Evolutionary conservation across 2,797 vertebrate species (phyloP).

Genomic region (Pantherophis vulpinus): DNA sequence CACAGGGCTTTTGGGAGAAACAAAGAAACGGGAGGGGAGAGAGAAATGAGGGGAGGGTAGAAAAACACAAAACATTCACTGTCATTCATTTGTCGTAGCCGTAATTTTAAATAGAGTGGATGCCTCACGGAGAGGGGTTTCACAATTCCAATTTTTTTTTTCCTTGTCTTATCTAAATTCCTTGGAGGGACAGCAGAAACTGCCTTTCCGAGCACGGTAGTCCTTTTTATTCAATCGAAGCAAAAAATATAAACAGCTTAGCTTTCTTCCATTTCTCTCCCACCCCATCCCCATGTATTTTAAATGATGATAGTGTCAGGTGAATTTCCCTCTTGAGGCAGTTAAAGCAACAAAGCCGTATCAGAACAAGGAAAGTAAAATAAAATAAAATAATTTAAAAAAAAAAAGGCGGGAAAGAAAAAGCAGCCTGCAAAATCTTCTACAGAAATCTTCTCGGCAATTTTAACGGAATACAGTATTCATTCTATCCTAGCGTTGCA

Average conservation of each 20-base stretch:
- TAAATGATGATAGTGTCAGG: background rate
- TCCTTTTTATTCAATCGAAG: background rate
- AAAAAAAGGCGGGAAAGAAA: background rate
- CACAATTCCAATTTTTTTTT: background rate
- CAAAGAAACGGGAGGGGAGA: background rate
- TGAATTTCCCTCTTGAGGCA: background rate
- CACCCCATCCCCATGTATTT: background rate
- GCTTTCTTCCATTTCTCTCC: background rate
- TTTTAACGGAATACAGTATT: background rate
- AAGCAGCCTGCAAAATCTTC: background rate
- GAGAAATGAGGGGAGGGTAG: background rate
- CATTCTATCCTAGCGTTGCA: background rate
- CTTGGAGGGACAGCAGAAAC: background rate
- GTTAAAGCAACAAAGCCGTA: background rate
- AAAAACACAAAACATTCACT: background rate
- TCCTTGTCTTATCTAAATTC: background rate
- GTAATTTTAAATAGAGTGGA: background rate
- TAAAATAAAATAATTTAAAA: background rate
- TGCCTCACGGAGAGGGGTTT: background rate
- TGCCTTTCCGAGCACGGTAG: constrained; percentile 15
- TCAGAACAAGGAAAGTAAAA: no score
- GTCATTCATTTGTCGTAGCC: accelerated
- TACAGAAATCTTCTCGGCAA: background rate
- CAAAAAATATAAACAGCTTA: background rate
- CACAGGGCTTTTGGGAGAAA: constrained; percentile 76